Evolutionary conservation across 2,888 invertebrate genomes (phyloP).

Genomic region (Sesia bembeciformis): DNA sequence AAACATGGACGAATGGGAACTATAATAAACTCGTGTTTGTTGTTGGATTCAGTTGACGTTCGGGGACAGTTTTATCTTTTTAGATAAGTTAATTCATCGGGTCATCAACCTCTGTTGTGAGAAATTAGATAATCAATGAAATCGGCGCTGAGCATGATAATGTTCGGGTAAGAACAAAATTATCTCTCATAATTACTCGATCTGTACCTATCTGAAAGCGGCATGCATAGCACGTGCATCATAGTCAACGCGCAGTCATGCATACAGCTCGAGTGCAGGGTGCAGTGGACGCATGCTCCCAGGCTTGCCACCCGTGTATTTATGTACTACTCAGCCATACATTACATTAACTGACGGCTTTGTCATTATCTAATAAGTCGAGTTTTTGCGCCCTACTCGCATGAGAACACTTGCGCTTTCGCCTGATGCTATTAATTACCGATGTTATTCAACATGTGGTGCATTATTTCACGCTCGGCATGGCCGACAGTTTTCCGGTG

Average conservation of each 20-base stretch:
- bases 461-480: slow-evolving; percentile 55
- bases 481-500: slow-evolving; percentile 46
- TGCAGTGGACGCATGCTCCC: slow-evolving; percentile 16
- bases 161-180: not conserved
- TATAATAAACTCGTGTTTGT: slow-evolving; percentile 35
- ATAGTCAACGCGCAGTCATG: slow-evolving; percentile 21
- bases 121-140: slow-evolving; percentile 4
- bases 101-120: slow-evolving; percentile 29
- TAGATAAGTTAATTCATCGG: slow-evolving; percentile 32
- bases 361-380: slow-evolving; percentile 31
- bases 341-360: slow-evolving; percentile 16
- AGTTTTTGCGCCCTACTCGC: slow-evolving; percentile 39
- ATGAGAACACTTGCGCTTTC: slow-evolving; percentile 67
- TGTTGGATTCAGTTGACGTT: slow-evolving; percentile 31
- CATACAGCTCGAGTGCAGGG: slow-evolving; percentile 11
- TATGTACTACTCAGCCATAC: slow-evolving; percentile 20
- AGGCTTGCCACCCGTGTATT: slow-evolving; percentile 18
- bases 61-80: slow-evolving; percentile 42
- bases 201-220: slow-evolving; percentile 16
- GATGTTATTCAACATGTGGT: slow-evolving; percentile 62
- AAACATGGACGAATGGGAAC: slow-evolving; percentile 27
- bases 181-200: slow-evolving; percentile 4
- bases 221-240: slow-evolving; percentile 18
- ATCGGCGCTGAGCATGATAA: not conserved
- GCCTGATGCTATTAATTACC: slow-evolving; percentile 55